These are phyloP conservation scores for Bothrops jararaca DNA, from an alignment of 2,113 vertebrate genomes.

Conservation along the genomic window DNA sequence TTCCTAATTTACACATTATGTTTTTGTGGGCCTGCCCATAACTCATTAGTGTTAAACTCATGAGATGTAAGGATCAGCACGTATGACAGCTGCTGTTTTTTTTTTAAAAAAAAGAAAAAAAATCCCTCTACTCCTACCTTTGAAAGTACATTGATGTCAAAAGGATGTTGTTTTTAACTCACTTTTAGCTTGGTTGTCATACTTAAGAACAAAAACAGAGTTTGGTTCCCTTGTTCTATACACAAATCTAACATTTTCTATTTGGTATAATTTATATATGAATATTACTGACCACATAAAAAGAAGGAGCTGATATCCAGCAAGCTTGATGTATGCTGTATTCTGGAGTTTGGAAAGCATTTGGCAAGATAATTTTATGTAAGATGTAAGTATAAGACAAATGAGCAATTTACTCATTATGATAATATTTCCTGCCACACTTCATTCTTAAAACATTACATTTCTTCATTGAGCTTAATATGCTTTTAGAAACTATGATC, in stretches of 20 bases:
- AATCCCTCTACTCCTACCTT: conserved; percentile 47
- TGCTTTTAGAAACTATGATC: not conserved
- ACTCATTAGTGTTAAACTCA: conserved; percentile 83
- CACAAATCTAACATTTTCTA: conserved; percentile 33
- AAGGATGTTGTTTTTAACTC: conserved; percentile 42
- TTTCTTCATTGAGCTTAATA: not conserved
- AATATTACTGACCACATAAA: conserved; percentile 19
- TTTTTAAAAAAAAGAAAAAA: conserved; percentile 15
- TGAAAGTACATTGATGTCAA: conserved; percentile 19
- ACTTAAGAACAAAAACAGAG: conserved; percentile 14
- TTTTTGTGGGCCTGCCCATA: conserved; percentile 82
- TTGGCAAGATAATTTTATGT: conserved; percentile 63
- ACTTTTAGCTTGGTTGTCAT: conserved; percentile 41
- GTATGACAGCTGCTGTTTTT: conserved; percentile 57
- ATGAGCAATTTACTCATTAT: conserved; percentile 40
- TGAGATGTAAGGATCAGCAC: conserved; percentile 76
- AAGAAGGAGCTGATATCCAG: not conserved
- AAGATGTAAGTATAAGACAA: conserved; percentile 63
- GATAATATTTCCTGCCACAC: conserved; percentile 24
- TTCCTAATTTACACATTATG: conserved; percentile 86
- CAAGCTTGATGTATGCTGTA: conserved; percentile 4
- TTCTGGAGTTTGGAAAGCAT: conserved; percentile 46
- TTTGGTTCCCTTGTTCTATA: not conserved
- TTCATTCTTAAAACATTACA: not conserved
- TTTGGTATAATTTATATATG: conserved; percentile 24